Evolutionary conservation across 2,888 invertebrate genomes (phyloP).

Genomic region (Apotomis betuletana): DNA sequence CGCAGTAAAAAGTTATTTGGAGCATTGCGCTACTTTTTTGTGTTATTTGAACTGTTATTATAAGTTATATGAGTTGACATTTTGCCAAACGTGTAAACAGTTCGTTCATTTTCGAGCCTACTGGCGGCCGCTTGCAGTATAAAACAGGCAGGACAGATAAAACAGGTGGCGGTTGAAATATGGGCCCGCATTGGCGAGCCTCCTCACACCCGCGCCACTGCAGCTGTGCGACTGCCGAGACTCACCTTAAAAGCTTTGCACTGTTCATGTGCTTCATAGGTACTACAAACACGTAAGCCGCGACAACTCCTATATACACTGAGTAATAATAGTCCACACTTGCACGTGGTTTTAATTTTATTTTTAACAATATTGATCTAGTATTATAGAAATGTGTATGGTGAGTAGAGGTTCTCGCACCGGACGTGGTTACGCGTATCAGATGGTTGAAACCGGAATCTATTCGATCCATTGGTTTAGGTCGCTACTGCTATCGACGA

Average conservation of each 20-base stretch:
- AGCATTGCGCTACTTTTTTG: constrained; percentile 36
- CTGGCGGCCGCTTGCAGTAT: constrained; percentile 64
- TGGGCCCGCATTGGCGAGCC: constrained; percentile 70
- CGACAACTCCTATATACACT: background rate
- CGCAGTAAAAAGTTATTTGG: constrained; percentile 31
- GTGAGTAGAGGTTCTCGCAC: background rate
- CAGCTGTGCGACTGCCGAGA: constrained; percentile 51
- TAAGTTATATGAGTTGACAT: constrained; percentile 40
- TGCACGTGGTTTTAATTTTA: too few relatives aligned
- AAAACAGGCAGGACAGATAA: constrained; percentile 65
- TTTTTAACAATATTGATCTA: background rate
- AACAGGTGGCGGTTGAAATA: constrained; percentile 76
- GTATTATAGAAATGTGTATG: background rate
- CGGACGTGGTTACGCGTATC: constrained; percentile 16
- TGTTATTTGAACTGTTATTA: constrained; percentile 35
- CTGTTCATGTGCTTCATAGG: constrained; percentile 15
- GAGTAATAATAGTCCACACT: background rate
- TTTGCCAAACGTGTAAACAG: constrained; percentile 42
- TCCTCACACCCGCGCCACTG: constrained; percentile 50
- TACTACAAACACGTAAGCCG: constrained; percentile 2
- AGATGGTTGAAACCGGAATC: constrained; percentile 26
- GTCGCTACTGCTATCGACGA: background rate
- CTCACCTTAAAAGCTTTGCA: constrained; percentile 26
- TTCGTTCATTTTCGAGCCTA: constrained; percentile 39
- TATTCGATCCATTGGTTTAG: constrained; percentile 7